Evolutionary conservation across 2,888 invertebrate species (phyloP), one percentile per base, ranked within the genome.

Genomic region (Palloptera scutellata): DNA sequence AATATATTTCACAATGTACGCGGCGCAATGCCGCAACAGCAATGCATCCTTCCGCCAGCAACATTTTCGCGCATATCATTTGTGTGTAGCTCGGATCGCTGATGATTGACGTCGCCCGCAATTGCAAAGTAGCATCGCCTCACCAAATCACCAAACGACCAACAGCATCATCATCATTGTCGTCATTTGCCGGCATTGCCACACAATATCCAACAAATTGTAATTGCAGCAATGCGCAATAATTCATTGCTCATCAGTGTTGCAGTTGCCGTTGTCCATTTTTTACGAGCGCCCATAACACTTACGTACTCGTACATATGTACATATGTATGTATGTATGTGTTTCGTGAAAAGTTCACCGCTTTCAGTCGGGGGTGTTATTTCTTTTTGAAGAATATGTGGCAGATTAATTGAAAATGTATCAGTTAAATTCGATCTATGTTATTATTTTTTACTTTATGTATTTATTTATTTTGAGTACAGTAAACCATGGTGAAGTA

Each of bases 201-300:
- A 30, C 48, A 60, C 48, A 60, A 60, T 60, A 48, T 60, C 48
- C 20, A 43, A 8, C 30, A 60, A 60, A 60, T 60, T 60, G 60
- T 48, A 60, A 48, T 60, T 45, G 60, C 19, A 60, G 57, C 40
- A 40, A n/a, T 43, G 59, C 43, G 48, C 60, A 48, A 60, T 20
- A 60, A 45, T 60, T 59, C 43, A 43, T 15, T 43, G 43, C 58
- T 59, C 43, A 8, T 43, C 58, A 15, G 15, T 6, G 54, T 19
- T 19, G 15, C n/a, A 9, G 53, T 53, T 15, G 53, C 17, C 53
- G 17, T 17, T 53, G 11, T 1, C 54, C 54, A 5, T 19, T 54
- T 30, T 30, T 30, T 2, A 30, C 30, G 30, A 30, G 30, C 30
- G 30, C 30, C 6, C 6, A 30, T 6, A 30, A 30, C 30, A 30